Base-by-base conservation (phyloP, 1,140 invertebrate species). In the Pinna nobilis region DNA sequence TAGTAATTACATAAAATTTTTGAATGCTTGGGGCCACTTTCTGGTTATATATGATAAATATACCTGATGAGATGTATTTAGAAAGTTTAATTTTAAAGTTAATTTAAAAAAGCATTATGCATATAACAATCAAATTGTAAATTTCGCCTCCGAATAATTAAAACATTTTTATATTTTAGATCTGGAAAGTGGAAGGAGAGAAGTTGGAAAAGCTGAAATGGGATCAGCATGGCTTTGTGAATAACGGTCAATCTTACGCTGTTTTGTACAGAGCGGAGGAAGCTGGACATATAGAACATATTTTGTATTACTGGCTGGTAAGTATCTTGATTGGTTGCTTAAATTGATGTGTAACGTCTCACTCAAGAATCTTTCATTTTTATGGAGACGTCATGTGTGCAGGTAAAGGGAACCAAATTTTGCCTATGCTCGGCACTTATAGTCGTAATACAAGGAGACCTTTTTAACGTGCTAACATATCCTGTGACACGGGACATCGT, bases 261-360 rank as follows among this genome's bases (percentile, higher is more conserved):
- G 60, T 78, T 15, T 53, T 74, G 25, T 66, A 78, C 47, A 39
- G 59, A 9, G 60, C 67, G 23, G 23, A 61, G 18, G 25, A 28
- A 18, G 50, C 50, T 4, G 49, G 55, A 5, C 28, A 25, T 13
- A 57, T n/a, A 13, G 20, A 61, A 59, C 47, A 74, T 44, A 47
- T 65, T 15, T 23, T 80, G 6, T 80, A 76, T 37, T 78, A 76
- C 44, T 80, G 79, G 79, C 44, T 78, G 76, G 78, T 80, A 72
- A 49, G 72, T 73, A 3, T 18, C 15, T 11, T n/a, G 41, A 44
- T 44, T 44, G 9, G 41, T 44, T 11, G 41, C n/a, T 44, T n/a
- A 44, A 44, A n/a, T n/a, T n/a, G n/a, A n/a, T n/a, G n/a, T n/a
- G n/a, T n/a, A n/a, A n/a, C n/a, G n/a, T n/a, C n/a, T n/a, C n/a